Conservation (phyloP, 2,888 invertebrate genomes). For the Orthosia gothica region DNA sequence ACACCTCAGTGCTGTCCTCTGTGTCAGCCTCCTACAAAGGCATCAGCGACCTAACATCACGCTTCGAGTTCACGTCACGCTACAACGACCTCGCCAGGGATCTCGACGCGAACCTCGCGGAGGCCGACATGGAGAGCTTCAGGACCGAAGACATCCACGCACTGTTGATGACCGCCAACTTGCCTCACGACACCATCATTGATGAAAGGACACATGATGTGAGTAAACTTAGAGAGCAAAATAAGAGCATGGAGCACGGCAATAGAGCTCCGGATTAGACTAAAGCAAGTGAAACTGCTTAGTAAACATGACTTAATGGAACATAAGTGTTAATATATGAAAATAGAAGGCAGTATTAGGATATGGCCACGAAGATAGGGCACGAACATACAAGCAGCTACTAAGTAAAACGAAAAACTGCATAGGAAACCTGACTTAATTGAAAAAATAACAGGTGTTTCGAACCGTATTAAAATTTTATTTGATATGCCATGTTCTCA, state of each 20-base stretch:
- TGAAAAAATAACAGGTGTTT: constrained; percentile 7
- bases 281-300: too few species aligned
- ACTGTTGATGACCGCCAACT: constrained; percentile 94
- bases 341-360: neutral
- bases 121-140: constrained; percentile 99
- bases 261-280: too few species aligned
- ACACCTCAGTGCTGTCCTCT: constrained; percentile 95
- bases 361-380: neutral
- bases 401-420: neutral
- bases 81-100: constrained; percentile 97
- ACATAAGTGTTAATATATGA: too few species aligned
- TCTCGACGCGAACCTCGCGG: constrained; percentile 98
- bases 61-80: constrained; percentile 92
- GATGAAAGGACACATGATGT: constrained; percentile 90
- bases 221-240: constrained; percentile 70
- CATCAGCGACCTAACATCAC: constrained; percentile 91
- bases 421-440: neutral
- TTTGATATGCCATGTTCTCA: constrained; percentile 21
- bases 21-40: constrained; percentile 96
- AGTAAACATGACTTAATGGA: too few species aligned
- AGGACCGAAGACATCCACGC: constrained; percentile 97
- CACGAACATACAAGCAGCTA: neutral
- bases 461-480: neutral
- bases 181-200: constrained; percentile 93
- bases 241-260: neutral